Evolutionary conservation across 2,113 vertebrate genomes (phyloP).

Genomic region (Semnopithecus entellus): DNA sequence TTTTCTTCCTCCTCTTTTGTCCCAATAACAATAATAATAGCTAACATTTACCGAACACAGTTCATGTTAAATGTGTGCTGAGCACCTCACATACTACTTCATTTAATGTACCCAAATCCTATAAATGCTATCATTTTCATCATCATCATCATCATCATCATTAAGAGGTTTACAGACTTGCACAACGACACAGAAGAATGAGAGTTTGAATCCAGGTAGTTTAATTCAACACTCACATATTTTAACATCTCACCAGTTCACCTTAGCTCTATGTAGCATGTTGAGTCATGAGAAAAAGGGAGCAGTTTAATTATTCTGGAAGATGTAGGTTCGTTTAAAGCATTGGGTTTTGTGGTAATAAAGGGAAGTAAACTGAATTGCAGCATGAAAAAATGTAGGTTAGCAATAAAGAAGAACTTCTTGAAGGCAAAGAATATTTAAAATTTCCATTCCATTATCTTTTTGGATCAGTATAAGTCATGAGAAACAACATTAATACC

Average conservation of each 20-base stretch:
- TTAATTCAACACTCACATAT: neutral
- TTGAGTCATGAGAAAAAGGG: neutral
- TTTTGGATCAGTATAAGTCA: conserved; percentile 20
- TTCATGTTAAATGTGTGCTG: neutral
- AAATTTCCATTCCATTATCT: neutral
- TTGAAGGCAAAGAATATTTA: neutral
- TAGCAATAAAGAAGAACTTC: neutral
- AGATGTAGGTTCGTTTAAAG: neutral
- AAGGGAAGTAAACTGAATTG: neutral
- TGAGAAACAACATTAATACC: neutral
- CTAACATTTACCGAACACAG: neutral
- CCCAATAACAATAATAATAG: neutral
- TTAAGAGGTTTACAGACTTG: neutral
- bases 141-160: neutral
- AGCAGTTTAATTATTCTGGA: neutral
- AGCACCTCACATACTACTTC: neutral
- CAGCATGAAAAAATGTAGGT: neutral
- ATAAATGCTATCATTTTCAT: neutral
- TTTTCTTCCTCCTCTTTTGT: neutral
- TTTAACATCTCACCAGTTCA: too few relatives aligned
- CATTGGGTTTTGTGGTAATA: neutral
- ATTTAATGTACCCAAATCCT: neutral
- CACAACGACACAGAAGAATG: neutral
- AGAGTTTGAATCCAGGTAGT: neutral
- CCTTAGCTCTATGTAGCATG: neutral